Conservation (phyloP, 2,113 vertebrate genomes). For the Megaptera novaeangliae region DNA sequence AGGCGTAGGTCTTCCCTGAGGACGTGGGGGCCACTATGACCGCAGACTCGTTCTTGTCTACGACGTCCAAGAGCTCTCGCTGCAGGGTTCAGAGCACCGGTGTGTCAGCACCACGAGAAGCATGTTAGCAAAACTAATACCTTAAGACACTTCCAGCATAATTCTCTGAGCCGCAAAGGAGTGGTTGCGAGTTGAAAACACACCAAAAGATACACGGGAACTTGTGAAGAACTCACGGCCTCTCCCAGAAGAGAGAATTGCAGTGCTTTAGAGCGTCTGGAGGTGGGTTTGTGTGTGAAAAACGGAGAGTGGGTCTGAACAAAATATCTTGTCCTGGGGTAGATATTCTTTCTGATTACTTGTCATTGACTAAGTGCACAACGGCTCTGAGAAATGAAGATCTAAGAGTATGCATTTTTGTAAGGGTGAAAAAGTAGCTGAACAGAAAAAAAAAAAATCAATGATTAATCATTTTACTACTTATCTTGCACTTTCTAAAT, state of each 20-base stretch:
- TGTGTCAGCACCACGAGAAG: neutral
- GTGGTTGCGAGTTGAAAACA: neutral
- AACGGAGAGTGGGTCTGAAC: neutral
- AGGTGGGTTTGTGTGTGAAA: neutral
- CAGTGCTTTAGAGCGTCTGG: neutral
- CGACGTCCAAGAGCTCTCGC: slow-evolving; percentile 80
- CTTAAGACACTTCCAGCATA: neutral
- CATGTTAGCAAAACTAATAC: neutral
- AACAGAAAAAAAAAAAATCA: neutral
- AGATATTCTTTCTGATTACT: neutral
- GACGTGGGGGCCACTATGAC: slow-evolving; percentile 83
- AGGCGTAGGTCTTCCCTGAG: slow-evolving; percentile 82
- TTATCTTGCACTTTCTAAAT: neutral
- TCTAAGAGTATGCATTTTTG: neutral
- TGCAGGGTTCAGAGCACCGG: slow-evolving; percentile 17
- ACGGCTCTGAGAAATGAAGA: neutral
- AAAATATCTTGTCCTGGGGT: neutral
- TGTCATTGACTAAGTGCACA: neutral
- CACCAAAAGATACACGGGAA: neutral
- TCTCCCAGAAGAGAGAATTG: neutral
- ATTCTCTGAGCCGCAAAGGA: neutral
- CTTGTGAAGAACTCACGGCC: neutral
- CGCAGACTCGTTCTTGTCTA: slow-evolving; percentile 82
- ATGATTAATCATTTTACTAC: neutral
- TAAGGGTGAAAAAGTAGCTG: neutral